Evolutionary conservation across 2,888 invertebrate genomes (phyloP).

Genomic region (Rotaria socialis): DNA sequence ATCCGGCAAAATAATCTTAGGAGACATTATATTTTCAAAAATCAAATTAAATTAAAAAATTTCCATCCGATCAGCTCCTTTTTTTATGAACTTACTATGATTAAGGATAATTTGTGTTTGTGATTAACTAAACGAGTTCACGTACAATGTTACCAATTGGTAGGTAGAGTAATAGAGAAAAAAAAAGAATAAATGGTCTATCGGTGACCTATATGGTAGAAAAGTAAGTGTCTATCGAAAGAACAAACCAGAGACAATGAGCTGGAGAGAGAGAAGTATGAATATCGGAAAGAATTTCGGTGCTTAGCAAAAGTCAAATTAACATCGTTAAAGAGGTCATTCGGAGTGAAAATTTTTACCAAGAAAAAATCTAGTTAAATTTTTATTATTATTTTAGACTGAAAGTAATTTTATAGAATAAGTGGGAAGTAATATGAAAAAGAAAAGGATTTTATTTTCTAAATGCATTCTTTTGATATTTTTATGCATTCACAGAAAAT

Average conservation of each 20-base stretch:
- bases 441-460: background rate
- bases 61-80: background rate
- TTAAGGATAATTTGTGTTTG: background rate
- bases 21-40: background rate
- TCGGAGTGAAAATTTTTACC: background rate
- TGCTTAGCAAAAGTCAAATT: background rate
- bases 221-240: background rate
- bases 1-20: conserved; percentile 18
- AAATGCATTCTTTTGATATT: background rate
- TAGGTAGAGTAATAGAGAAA: background rate
- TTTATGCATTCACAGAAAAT: background rate
- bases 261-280: background rate
- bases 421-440: background rate
- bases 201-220: background rate
- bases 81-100: background rate
- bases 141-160: background rate
- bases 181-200: background rate
- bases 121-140: background rate
- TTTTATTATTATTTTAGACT: background rate
- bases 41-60: background rate
- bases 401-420: background rate
- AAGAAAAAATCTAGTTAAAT: background rate
- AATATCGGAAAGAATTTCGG: conserved; percentile 22
- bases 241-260: background rate
- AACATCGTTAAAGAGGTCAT: conserved; percentile 14